Base-by-base conservation (phyloP, 2,113 vertebrate species). In the Gallinago paraguaiae region DNA sequence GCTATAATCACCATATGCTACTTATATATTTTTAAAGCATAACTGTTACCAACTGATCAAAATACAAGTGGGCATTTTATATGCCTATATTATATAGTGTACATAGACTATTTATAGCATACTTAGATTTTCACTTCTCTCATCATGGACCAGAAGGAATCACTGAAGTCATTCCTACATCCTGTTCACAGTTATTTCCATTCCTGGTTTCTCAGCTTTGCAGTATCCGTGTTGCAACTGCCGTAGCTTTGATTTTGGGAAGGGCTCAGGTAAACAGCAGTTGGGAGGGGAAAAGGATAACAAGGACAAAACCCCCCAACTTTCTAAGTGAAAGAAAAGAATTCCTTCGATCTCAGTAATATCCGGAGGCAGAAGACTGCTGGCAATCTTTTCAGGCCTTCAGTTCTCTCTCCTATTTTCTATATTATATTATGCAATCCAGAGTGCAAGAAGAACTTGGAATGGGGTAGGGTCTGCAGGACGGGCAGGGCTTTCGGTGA, bases 41-140 rank as follows among this genome's bases (percentile, higher is more conserved):
- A 88, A 75, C 86, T 95, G 93, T 86, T 92, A 89, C 39, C 88
- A 68, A 85, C 77, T 31, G 86, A 89, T 89, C 77, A 94, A 89
- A 96, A 96, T 79, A 94, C 50, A 97, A 95, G 84, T 33, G 76
- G 74, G 81, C 50, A 96, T 68, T 93, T 95, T 94, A 78, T 77
- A 72, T 37, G 72, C 71, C 70, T 90, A 2, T 46, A 88, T 88
- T 70, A 70, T 70, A 53, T 31, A 75, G 80, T 45, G 48, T 64
- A 45, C 65, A 57, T 64, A 61, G 7, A 72, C 64, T 95, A 92
- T 95, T 95, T 96, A 86, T 75, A 68, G 88, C 35, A 41, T 16
- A 83, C 33, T 91, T 87, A 63, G 51, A 56, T 78, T 87, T 89
- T 83, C 50, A 72, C 79, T 92, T 96, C 78, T 80, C 43, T 95